phyloP scores from a whole-genome alignment of 2,113 vertebrate genomes.

The Chrysochloris asiatica region DNA sequence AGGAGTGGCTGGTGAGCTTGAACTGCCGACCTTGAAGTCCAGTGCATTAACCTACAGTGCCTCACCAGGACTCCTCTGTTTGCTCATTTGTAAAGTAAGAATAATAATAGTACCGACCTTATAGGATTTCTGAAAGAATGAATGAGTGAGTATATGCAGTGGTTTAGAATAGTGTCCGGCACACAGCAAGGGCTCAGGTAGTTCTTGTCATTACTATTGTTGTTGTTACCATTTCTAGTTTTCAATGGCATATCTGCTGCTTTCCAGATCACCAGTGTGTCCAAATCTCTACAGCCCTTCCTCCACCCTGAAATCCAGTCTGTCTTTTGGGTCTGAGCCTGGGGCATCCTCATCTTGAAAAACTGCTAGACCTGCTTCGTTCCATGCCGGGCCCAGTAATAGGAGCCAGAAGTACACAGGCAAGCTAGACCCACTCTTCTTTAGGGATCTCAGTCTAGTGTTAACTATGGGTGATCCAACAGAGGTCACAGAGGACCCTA shows the following conservation, averaged over 20 bases:
- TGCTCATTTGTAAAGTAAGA: constrained; percentile 25
- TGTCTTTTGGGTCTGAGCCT: not conserved
- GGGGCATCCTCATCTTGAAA: not conserved
- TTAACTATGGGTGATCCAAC: not conserved
- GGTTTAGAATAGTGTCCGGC: not conserved
- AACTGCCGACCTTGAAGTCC: no score
- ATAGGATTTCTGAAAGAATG: not conserved
- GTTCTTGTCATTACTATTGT: rapidly evolving
- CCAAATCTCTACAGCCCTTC: not conserved
- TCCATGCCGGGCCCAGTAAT: not conserved
- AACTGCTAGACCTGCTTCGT: not conserved
- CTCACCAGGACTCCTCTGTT: no score
- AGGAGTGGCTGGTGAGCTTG: no score
- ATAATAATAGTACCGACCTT: not conserved
- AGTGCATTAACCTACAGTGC: no score
- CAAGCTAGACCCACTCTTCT: no score
- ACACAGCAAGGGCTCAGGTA: not conserved
- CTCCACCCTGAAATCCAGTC: not conserved
- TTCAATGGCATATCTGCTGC: not conserved
- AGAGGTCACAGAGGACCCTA: not conserved
- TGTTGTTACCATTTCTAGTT: not conserved
- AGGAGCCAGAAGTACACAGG: not conserved
- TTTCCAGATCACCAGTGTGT: not conserved
- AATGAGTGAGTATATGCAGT: not conserved
- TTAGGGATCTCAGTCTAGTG: not conserved